phyloP scores from a whole-genome alignment of 2,113 vertebrate genomes.

The Mastomys natalensis region DNA sequence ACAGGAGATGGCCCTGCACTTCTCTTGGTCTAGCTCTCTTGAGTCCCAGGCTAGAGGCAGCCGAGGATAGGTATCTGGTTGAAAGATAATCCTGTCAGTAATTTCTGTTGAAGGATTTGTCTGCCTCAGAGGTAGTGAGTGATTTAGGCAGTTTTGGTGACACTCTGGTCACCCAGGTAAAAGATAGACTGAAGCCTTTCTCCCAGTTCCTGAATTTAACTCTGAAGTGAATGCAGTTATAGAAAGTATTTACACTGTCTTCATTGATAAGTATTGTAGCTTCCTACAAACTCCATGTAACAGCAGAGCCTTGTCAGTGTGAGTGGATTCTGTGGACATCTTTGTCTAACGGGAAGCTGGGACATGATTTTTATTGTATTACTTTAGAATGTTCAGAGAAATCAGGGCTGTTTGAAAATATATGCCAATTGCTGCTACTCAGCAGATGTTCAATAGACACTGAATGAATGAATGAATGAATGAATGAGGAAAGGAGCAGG shows the following conservation, averaged over 20 bases:
- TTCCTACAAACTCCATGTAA: background rate
- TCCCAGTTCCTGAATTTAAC: background rate
- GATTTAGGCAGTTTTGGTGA: background rate
- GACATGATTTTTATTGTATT: conserved; percentile 25
- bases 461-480: background rate
- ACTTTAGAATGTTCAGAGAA: conserved; percentile 34
- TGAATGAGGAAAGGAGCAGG: background rate
- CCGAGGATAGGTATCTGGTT: background rate
- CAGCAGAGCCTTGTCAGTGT: background rate
- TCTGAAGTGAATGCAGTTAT: background rate
- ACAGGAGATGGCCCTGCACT: background rate
- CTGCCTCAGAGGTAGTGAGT: background rate
- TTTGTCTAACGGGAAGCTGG: background rate
- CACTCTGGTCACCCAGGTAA: background rate
- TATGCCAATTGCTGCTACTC: background rate
- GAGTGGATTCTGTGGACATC: conserved; percentile 12
- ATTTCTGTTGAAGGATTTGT: background rate
- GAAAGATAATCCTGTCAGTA: fast-evolving
- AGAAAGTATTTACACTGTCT: background rate
- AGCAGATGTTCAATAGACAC: background rate
- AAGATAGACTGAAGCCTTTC: background rate
- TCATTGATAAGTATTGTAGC: background rate
- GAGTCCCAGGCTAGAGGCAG: background rate
- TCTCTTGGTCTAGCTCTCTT: background rate
- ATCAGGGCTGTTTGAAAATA: background rate